Evolutionary conservation across 1,140 invertebrate species (phyloP).

Genomic region (Ganaspis sp.): DNA sequence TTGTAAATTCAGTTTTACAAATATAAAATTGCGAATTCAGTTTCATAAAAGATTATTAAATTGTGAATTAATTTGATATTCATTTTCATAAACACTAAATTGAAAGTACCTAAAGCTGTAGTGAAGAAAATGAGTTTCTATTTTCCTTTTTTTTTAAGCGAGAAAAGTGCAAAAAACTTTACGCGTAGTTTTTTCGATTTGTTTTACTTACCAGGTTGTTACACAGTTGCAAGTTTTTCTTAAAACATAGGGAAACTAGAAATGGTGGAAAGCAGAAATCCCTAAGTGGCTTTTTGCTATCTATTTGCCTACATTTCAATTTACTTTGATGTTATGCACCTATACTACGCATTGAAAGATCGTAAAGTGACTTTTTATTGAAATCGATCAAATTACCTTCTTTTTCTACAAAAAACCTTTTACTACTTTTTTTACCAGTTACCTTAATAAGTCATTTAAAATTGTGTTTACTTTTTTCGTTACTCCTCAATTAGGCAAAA

Average conservation of each 20-base stretch:
- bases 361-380: conserved; percentile 26
- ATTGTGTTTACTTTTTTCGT: not conserved
- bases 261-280: not conserved
- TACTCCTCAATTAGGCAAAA: too few relatives aligned
- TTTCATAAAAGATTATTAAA: too few relatives aligned
- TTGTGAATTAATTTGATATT: too few relatives aligned
- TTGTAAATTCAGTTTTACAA: not conserved
- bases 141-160: too few relatives aligned
- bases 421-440: not conserved
- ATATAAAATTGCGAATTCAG: too few relatives aligned
- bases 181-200: not conserved
- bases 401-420: not conserved
- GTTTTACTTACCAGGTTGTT: not conserved
- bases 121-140: too few relatives aligned
- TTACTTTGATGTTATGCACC: conserved; percentile 4
- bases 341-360: not conserved
- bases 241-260: not conserved
- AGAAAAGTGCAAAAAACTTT: too few relatives aligned
- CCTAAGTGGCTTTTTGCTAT: conserved; percentile 1
- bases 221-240: not conserved
- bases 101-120: too few relatives aligned
- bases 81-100: too few relatives aligned
- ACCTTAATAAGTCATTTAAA: not conserved
- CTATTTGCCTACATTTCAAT: not conserved
- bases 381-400: conserved; percentile 18